These are phyloP conservation scores for Isoperla grammatica DNA, from an alignment of 2,888 invertebrate genomes.

Conservation along the genomic window DNA sequence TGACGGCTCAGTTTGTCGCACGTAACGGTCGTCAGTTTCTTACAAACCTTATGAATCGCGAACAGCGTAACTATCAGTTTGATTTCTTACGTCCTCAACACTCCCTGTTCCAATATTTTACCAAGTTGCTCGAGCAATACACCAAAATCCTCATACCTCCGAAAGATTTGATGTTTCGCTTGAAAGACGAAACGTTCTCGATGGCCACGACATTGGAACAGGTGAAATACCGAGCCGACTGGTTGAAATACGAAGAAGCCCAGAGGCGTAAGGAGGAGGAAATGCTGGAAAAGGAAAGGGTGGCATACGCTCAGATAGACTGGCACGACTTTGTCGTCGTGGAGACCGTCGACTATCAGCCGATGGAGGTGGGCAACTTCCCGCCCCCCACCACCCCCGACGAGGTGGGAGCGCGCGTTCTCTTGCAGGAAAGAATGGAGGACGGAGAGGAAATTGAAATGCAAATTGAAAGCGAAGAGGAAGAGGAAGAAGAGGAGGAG, in stretches of 20 bases:
- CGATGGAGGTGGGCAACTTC: constrained; percentile 91
- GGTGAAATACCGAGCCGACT: constrained; percentile 91
- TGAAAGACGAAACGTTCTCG: constrained; percentile 71
- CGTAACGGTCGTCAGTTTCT: constrained; percentile 96
- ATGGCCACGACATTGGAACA: constrained; percentile 70
- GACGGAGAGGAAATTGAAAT: constrained; percentile 82
- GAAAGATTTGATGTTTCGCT: constrained; percentile 75
- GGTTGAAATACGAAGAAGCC: constrained; percentile 92
- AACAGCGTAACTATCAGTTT: constrained; percentile 97
- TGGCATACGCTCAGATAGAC: constrained; percentile 95
- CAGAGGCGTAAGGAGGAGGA: constrained; percentile 92
- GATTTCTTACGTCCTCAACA: constrained; percentile 98
- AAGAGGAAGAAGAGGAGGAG: constrained; percentile 50
- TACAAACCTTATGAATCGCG: constrained; percentile 96
- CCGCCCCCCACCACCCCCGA: constrained; percentile 96
- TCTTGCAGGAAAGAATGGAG: constrained; percentile 77
- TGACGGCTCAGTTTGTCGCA: constrained; percentile 98
- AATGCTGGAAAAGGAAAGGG: constrained; percentile 88
- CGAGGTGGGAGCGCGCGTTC: constrained; percentile 90
- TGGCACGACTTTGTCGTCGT: constrained; percentile 99
- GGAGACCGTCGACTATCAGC: constrained; percentile 98
- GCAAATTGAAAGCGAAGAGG: constrained; percentile 80
- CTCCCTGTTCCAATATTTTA: constrained; percentile 97
- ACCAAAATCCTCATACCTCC: constrained; percentile 96
- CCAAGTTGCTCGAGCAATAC: constrained; percentile 95